Evolutionary conservation across 2,888 invertebrate genomes (phyloP).

Genomic region (Tridacna crocea): DNA sequence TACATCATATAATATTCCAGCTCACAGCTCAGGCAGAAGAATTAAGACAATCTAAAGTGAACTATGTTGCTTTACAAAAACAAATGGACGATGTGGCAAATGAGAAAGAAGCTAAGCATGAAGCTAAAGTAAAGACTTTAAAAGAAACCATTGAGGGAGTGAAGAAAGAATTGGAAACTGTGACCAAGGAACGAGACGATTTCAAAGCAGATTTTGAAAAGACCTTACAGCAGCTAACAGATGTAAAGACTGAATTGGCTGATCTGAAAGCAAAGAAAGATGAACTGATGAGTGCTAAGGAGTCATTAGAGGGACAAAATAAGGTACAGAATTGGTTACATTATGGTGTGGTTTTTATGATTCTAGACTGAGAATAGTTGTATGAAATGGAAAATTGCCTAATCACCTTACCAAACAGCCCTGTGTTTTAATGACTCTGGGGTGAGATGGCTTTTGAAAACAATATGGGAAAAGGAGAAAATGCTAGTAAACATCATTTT

Average conservation of each 20-base stretch:
- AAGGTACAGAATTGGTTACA: conserved; percentile 61
- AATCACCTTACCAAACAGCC: too few species aligned
- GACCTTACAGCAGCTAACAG: conserved; percentile 68
- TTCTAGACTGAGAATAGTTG: too few species aligned
- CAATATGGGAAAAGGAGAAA: background rate
- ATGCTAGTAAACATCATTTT: background rate
- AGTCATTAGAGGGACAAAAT: conserved; percentile 59
- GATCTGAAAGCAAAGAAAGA: conserved; percentile 71
- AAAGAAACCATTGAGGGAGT: conserved; percentile 30
- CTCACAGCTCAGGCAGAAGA: conserved; percentile 50
- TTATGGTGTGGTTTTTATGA: too few species aligned
- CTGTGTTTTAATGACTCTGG: too few species aligned
- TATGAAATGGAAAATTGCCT: too few species aligned
- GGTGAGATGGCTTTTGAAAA: background rate
- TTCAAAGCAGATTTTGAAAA: conserved; percentile 71
- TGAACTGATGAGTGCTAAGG: conserved; percentile 59
- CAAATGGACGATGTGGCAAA: conserved; percentile 47
- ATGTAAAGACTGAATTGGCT: conserved; percentile 63
- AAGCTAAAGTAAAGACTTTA: conserved; percentile 36
- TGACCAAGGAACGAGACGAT: conserved; percentile 45
- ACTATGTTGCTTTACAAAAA: conserved; percentile 48
- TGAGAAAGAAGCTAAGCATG: conserved; percentile 41
- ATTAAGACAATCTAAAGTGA: conserved; percentile 31
- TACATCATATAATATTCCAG: conserved; percentile 29
- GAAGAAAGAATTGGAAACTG: conserved; percentile 65